Evolutionary conservation across 2,113 vertebrate species (phyloP), one percentile per base, ranked within the genome.

Genomic region (Puntigrus tetrazona): DNA sequence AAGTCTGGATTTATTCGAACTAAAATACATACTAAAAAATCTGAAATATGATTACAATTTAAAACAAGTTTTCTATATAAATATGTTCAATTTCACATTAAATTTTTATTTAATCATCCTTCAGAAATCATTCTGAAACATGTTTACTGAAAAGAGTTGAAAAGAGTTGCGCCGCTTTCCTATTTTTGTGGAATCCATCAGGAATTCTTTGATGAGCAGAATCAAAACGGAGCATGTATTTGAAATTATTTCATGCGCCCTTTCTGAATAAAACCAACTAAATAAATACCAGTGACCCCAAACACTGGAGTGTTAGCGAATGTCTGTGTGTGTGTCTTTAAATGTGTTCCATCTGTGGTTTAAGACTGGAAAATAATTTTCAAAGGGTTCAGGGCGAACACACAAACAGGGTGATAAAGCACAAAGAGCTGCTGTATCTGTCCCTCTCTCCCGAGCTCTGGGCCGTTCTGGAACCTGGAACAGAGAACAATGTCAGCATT

Each of bases 401-500:
- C 36, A 78, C 55, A 61, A 79, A 65, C 78, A n/a, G 22, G 34
- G 0, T 27, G n/a, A 78, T 78, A 38, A 78, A 57, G 11, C 22
- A 78, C 36, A 61, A 61, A 78, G 55, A 78, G 55, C 34, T 43
- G 13, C 34, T 57, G n/a, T 80, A 22, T 80, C 38, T 31, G n/a
- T 79, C n/a, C 43, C 55, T 41, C 52, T 52, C 34, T 55, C 81
- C 38, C 45, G 1, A 1, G 5, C 59, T 67, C 59, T 67, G 41
- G 78, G 41, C 25, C 25, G 27, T 67, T 81, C 78, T 81, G 78
- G 38, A 79, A 41, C 77, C 77, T 63, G 38, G 22, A 61, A 29
- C 78, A 81, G 78, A 47, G 57, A 63, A 27, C 59, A 67, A 63
- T 81, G 78, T 81, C 78, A 81, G 78, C 78, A 81, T 45, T 81